Conservation (phyloP, 2,113 vertebrate species). For the Apaloderma vittatum region DNA sequence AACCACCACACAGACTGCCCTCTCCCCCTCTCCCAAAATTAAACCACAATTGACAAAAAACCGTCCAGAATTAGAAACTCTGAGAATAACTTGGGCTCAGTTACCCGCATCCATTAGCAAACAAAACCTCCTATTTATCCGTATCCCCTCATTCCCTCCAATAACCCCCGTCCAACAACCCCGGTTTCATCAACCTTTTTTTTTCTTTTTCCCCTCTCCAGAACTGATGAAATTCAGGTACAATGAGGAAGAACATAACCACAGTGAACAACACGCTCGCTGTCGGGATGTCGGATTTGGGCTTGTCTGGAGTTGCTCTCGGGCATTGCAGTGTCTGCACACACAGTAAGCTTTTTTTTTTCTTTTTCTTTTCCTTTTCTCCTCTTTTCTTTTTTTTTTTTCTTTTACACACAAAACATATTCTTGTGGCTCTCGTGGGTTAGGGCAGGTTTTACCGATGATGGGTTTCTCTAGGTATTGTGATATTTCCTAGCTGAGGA, state of each 20-base stretch:
- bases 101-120: background rate
- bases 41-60: background rate
- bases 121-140: background rate
- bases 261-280: background rate
- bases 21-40: background rate
- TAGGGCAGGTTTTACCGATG: background rate
- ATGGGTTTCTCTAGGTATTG: background rate
- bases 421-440: background rate
- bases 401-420: background rate
- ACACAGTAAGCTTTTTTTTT: background rate
- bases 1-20: background rate
- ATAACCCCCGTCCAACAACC: no score
- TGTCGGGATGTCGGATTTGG: background rate
- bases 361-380: background rate
- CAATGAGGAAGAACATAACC: background rate
- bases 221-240: background rate
- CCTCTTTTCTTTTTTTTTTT: background rate
- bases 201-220: background rate
- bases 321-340: background rate
- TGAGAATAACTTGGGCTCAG: background rate
- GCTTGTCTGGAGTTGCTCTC: background rate
- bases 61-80: background rate
- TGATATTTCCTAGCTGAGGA: fast-evolving
- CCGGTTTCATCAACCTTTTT: background rate
- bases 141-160: background rate